These are phyloP conservation scores for Caenorhabditis imperialis DNA, from an alignment of 2,888 invertebrate species.

Conservation along the genomic window DNA sequence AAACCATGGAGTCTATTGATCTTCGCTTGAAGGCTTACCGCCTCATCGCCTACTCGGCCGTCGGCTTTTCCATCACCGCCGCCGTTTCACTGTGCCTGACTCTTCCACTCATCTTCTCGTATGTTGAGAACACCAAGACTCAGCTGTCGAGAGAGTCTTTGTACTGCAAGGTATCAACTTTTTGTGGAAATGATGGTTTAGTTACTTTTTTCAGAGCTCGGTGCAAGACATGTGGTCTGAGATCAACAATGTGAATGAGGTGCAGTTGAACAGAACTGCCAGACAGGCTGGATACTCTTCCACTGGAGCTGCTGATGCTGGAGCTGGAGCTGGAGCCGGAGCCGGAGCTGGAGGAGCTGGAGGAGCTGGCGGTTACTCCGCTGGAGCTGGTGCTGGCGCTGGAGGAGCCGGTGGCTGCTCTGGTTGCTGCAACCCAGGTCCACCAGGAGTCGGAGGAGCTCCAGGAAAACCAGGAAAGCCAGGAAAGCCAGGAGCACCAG, in stretches of 20 bases:
- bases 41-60: slow-evolving; percentile 53
- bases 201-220: slow-evolving; percentile 31
- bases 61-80: slow-evolving; percentile 44
- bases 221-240: slow-evolving; percentile 56
- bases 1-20: slow-evolving; percentile 51
- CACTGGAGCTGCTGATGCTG: slow-evolving; percentile 34
- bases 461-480: slow-evolving; percentile 56
- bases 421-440: slow-evolving; percentile 58
- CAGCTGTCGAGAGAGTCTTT: slow-evolving; percentile 41
- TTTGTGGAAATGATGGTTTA: no score
- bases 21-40: slow-evolving; percentile 48
- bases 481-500: slow-evolving; percentile 62
- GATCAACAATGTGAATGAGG: slow-evolving; percentile 31
- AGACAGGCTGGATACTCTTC: slow-evolving; percentile 47
- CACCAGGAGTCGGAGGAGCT: slow-evolving; percentile 45
- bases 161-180: slow-evolving; percentile 49
- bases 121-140: slow-evolving; percentile 51
- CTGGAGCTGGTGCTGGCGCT: slow-evolving; percentile 19
- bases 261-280: slow-evolving; percentile 43
- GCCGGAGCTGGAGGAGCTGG: no score
- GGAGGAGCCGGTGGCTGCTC: slow-evolving; percentile 38
- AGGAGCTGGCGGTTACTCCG: slow-evolving; percentile 12
- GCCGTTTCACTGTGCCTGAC: slow-evolving; percentile 45
- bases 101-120: slow-evolving; percentile 45
- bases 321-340: slow-evolving; percentile 6